Base-by-base conservation (phyloP, 2,888 invertebrate genomes). In the Drosophila stalkeri region DNA sequence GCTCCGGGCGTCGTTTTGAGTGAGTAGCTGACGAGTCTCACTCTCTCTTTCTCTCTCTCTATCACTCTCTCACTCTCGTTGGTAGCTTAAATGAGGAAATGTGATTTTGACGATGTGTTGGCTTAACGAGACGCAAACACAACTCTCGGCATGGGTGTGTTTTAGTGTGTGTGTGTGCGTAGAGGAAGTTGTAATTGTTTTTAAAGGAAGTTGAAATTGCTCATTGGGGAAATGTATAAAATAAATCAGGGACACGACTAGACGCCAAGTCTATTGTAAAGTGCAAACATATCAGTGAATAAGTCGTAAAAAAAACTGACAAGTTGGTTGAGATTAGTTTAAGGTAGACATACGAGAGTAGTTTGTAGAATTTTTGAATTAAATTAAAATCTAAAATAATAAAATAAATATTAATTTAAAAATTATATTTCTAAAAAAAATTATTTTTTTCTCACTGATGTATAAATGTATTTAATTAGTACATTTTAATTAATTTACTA, bases 81-180 rank as follows among this genome's bases (percentile, higher is more conserved):
- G 23, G n/a, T 57, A 46, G 60, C 62, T 72, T 81, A 74, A 80
- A 74, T 80, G 86, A 76, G 91, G 85, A 91, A 91, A 89, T 90
- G 81, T 83, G 81, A 91, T 89, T 91, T 91, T 91, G 91, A 90
- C 91, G 91, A 91, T 89, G 91, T 90, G 91, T 90, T 91, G 75
- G 83, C 81, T 83, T 90, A 81, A 85, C 76, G 89, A 77, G 75
- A 57, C 54, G 51, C 76, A 76, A 68, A 75, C 64, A 56, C 47
- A 69, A 62, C 16, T 49, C 46, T 59, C 20, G 3, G 37, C 61
- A 9, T 67, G 51, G 56, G 20, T 49, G 61, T 44, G 47, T 46
- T 54, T 60, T 39, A 65, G 66, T 64, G 64, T 69, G 46, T 46
- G 64, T 57, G 56, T 59, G 23, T 46, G 65, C 56, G 56, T 59